phyloP scores from a whole-genome alignment of 2,888 invertebrate genomes.

The Ectemnius lituratus region DNA sequence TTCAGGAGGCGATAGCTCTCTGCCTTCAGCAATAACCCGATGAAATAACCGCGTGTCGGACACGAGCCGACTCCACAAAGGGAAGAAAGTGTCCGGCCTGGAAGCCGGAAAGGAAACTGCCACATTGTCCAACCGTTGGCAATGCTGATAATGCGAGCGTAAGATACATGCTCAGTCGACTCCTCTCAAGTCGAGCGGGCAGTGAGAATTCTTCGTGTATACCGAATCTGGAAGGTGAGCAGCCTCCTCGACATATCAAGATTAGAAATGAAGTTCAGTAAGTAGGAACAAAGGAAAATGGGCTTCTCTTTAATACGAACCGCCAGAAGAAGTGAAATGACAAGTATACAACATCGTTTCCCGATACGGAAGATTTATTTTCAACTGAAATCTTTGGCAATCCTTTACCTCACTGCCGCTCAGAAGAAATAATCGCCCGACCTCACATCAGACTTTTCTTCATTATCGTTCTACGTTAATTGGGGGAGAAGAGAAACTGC shows the following conservation, averaged over 20 bases:
- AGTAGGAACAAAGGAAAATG: no score
- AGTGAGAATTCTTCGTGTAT: no score
- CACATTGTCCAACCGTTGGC: conserved; percentile 84
- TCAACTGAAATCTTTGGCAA: neutral
- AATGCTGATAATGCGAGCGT: conserved; percentile 83
- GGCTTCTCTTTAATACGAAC: no score
- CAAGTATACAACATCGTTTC: no score
- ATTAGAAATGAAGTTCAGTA: neutral
- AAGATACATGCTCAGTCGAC: conserved; percentile 78
- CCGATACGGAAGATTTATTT: neutral
- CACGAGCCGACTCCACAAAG: conserved; percentile 33
- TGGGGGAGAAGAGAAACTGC: no score
- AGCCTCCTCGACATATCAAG: conserved; percentile 28
- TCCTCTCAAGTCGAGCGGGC: conserved; percentile 79
- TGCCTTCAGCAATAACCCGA: conserved; percentile 70
- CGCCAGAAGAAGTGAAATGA: no score
- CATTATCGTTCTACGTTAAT: no score
- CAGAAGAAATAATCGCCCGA: no score
- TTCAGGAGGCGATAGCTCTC: conserved; percentile 73
- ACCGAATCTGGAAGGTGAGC: neutral
- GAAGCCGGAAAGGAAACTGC: conserved; percentile 68
- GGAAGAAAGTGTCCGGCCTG: conserved; percentile 61
- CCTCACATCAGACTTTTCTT: no score
- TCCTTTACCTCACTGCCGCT: conserved; percentile 35
- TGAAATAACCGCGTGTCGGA: conserved; percentile 44